Evolutionary conservation across 2,113 vertebrate species (phyloP), one percentile per base, ranked within the genome.

Genomic region (Amia ocellicauda): DNA sequence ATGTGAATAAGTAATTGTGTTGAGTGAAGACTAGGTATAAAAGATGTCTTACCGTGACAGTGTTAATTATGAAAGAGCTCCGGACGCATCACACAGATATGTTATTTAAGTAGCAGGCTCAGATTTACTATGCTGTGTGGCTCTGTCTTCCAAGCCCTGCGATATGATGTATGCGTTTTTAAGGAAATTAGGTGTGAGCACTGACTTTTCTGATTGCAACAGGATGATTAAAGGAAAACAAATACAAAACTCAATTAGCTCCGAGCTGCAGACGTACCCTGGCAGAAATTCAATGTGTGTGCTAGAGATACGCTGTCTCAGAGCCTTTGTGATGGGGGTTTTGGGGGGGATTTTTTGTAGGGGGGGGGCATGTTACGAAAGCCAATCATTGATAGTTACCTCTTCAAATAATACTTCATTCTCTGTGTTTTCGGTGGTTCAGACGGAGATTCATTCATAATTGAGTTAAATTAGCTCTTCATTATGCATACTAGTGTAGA

Each of bases 231-330:
- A 63, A 36, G 7, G 47, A 42, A 8, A 13, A 68, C 41, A 59
- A 41, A n/a, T n/a, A n/a, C n/a, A 36, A 36, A 36, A 14, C 42
- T 63, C 27, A 26, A 40, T 36, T 22, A 27, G 14, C 43, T 14
- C 43, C 43, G 47, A 16, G 19, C 42, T 41, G 54, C 26, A 47
- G 45, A 55, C 42, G 22, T 29, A 85, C 70, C 59, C 78, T 86
- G 85, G 80, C 86, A 87, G 83, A 83, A 82, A 85, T 86, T 86
- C 87, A 89, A 64, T 83, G 79, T 73, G 71, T 84, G 75, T 79
- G n/a, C 27, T 74, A 80, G 31, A 36, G 31, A 36, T 85, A 76
- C 78, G 77, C 77, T 82, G 74, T 56, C 53, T 68, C 77, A 83
- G 77, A 57, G 58, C 60, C 72, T 73, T 27, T 17, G 67, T 51